Evolutionary conservation across 2,797 vertebrate species (phyloP), one percentile per base, ranked within the genome.

Genomic region (Acipenser ruthenus): DNA sequence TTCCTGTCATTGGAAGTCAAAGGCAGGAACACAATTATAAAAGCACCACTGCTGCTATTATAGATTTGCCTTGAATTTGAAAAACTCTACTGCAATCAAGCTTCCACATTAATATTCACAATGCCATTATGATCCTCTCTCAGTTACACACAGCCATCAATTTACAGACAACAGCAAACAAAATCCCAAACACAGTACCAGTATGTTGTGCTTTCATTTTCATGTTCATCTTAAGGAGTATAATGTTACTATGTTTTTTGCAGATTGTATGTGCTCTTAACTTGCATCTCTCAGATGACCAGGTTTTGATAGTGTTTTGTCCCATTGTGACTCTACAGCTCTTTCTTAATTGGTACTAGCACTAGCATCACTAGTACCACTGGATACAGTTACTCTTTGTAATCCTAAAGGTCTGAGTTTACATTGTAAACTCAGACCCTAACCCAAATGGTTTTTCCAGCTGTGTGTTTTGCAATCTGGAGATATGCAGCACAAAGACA

Each of bases 1-100:
- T 75, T 73, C 69, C 68, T 72, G 67, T 70, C 72, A 71, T 73
- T 73, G 70, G 56, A 59, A 52, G 51, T 62, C 64, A 69, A 65
- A 65, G 69, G 60, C 69, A 70, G 68, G 69, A 72, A 8, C 50
- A 63, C 37, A 56, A 49, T 62, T 60, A 50, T 60, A 6, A 62
- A 49, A 65, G 53, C 51, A 50, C 50, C n/a, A 3, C 64, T 51
- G 12, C 55, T 67, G 69, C 59, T 58, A 53, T 65, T 50, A 7
- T 55, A 6, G 6, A 58, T 62, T 59, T 48, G 58, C 67, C 71
- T 67, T 71, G 73, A 73, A 77, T 75, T 68, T 72, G 67, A 67
- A 62, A 10, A 60, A 60, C 64, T 50, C 49, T 51, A 47, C 64
- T 10, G 56, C 55, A 60, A 70, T 60, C 47, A 37, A 69, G 66